Evolutionary conservation across 2,113 vertebrate species (phyloP), one percentile per base, ranked within the genome.

Genomic region (Zeus faber): DNA sequence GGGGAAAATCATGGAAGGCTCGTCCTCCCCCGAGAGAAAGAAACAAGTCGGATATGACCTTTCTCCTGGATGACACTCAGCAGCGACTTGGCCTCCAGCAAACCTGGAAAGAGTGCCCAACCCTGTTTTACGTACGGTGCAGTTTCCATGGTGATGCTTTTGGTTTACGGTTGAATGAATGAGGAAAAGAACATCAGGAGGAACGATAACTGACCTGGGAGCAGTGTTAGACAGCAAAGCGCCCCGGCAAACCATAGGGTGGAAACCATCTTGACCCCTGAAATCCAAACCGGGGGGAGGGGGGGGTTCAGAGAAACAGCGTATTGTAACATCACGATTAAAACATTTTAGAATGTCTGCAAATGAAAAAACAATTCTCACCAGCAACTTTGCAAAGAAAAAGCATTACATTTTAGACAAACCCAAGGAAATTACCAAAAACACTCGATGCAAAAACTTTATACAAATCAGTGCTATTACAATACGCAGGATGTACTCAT

Each of bases 41-140:
- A 43, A 4, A 60, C 24, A 22, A 18, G 10, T 47, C 1, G 2
- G 2, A 10, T 10, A 16, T 70, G 72, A 90, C 88, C 88, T 58
- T 86, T 86, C 33, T 83, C 76, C 60, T 69, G 60, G 16, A 91
- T 73, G 56, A 37, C 1, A 16, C 54, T 80, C 49, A 87, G 54
- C 63, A 91, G 48, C 1, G 89, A 87, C 54, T 88, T 90, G 26
- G 83, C 81, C 27, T 87, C 85, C 47, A 82, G 54, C 4, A 75
- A 49, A 27, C 74, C 89, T 91, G 56, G 4, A 64, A 45, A 20
- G 29, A 62, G 16, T 7, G 62, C 22, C 63, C 7, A 27, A 10
- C 6, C 8, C n/a, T n/a, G n/a, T n/a, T n/a, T n/a, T n/a, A n/a
- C n/a, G n/a, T n/a, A n/a, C n/a, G n/a, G n/a, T n/a, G n/a, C n/a